Conservation (phyloP, 2,888 invertebrate species). For the Suillia variegata region DNA sequence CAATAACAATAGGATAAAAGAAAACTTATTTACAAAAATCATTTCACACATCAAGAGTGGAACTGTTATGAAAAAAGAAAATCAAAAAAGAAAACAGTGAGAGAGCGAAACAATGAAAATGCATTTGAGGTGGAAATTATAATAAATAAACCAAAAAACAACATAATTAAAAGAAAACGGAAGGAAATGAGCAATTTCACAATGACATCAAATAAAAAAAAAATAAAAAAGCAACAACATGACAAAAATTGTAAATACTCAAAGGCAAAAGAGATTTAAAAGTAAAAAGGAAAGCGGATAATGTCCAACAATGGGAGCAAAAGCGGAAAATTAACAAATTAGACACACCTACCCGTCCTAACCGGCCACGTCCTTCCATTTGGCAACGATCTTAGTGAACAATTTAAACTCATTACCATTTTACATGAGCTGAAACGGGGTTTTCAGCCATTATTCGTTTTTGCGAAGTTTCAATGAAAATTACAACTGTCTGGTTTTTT, state of each 20-base stretch:
- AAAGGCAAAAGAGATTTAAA: slow-evolving; percentile 20
- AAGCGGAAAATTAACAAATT: slow-evolving; percentile 47
- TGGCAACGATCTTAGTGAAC: background rate
- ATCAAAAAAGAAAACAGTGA: no score
- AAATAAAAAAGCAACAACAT: no score
- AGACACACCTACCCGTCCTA: slow-evolving; percentile 29
- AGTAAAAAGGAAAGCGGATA: slow-evolving; percentile 30
- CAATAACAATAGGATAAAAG: slow-evolving; percentile 14
- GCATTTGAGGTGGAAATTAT: slow-evolving; percentile 33
- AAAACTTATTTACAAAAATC: slow-evolving; percentile 4
- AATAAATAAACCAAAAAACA: slow-evolving; percentile 23
- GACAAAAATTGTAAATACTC: slow-evolving; percentile 19
- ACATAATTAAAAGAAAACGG: slow-evolving; percentile 13
- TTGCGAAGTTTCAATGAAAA: background rate
- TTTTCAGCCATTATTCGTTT: slow-evolving; percentile 5
- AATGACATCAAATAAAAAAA: no score
- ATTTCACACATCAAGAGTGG: slow-evolving; percentile 18
- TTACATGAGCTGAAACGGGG: slow-evolving; percentile 12
- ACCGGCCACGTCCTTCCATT: slow-evolving; percentile 5
- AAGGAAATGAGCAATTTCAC: slow-evolving; percentile 25
- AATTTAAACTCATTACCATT: slow-evolving; percentile 25
- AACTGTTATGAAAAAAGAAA: background rate
- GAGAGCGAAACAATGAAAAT: slow-evolving; percentile 2
- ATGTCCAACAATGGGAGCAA: slow-evolving; percentile 28
- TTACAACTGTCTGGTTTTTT: background rate